These are phyloP conservation scores for Neotragus moschatus DNA, from an alignment of 2,113 vertebrate genomes.

Conservation along the genomic window DNA sequence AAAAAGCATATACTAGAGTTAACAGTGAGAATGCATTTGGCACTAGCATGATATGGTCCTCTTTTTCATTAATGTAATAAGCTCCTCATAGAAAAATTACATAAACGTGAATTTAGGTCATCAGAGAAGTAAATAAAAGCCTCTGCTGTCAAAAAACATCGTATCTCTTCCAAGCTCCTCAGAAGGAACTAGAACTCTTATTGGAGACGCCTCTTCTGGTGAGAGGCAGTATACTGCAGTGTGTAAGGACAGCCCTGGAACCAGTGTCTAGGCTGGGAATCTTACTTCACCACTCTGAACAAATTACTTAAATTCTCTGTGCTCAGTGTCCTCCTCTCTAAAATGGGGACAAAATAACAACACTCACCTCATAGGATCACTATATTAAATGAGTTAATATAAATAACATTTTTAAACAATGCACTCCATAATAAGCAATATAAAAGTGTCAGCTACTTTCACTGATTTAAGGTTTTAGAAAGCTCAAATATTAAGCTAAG, in stretches of 20 bases:
- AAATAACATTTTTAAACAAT: neutral
- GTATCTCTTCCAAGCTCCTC: neutral
- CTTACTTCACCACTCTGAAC: neutral
- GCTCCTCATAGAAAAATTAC: neutral
- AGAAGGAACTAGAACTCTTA: neutral
- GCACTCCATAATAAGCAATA: neutral
- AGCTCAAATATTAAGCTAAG: slow-evolving; percentile 26
- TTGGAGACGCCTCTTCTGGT: neutral
- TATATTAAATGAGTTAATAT: slow-evolving; percentile 24
- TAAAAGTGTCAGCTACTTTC: neutral
- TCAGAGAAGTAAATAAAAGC: neutral
- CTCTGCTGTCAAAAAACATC: neutral
- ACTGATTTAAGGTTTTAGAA: neutral
- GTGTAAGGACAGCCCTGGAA: neutral
- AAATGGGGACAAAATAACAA: neutral
- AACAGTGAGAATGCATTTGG: neutral
- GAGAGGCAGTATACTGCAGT: neutral
- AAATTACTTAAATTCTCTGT: neutral
- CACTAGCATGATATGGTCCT: neutral
- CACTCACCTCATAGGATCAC: neutral
- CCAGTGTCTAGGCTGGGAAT: neutral
- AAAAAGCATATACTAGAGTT: neutral
- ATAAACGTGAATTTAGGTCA: neutral
- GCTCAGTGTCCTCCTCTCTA: neutral
- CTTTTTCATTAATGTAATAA: neutral